Evolutionary conservation across 2,888 invertebrate genomes (phyloP), one percentile per base, ranked within the genome.

Genomic region (Hoplodrina ambigua): DNA sequence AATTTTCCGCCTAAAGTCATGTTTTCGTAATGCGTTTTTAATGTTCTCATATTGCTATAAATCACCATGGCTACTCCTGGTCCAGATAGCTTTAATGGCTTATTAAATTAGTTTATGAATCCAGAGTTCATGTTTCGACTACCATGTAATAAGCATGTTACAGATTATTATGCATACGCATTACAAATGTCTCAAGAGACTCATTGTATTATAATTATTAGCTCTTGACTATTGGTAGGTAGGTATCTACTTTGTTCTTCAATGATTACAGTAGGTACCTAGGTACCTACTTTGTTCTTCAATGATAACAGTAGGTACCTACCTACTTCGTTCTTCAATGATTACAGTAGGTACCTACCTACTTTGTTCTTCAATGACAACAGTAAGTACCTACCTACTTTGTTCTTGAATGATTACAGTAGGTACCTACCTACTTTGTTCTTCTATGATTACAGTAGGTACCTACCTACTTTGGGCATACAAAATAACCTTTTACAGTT

Each of bases 21-120:
- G 95, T 95, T 95, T 95, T 94, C 92, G 92, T 95, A 95, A 95
- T 95, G 95, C 94, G 95, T 95, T 96, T 95, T 96, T 96, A 95
- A 96, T 96, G 95, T 94, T 95, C 94, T 94, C 94, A 94, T 94
- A 94, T 95, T 94, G 92, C 94, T 93, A 96, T 95, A 95, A 95
- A 95, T 95, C 95, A 95, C 90, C 88, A 93, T 92, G 91, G 92
- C 90, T 91, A 92, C 92, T 92, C 92, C 93, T 94, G 95, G 93
- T 93, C 93, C 94, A 94, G 95, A 95, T 94, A 94, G 95, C 94
- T 94, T 92, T 95, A 95, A 96, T 94, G 95, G 93, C 88, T 95
- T 95, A 95, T 94, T 95, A 94, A 95, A 94, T 95, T 91, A 91
- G 91, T 92, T 92, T 92, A 88, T 87, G 86, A 78, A 80, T 75